Evolutionary conservation across 2,888 invertebrate genomes (phyloP).

Genomic region (Microctonus aethiopoides): DNA sequence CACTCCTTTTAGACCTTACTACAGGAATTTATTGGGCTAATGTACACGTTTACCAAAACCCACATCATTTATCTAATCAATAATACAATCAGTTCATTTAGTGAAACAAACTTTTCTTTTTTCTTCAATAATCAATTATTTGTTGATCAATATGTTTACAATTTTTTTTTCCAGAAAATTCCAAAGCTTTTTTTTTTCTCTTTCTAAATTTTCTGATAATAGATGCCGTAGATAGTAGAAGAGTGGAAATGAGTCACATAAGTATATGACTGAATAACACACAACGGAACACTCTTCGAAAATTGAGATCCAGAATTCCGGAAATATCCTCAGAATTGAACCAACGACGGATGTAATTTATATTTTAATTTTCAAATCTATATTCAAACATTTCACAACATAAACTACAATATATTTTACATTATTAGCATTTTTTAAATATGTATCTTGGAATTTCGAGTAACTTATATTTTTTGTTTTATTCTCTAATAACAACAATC

Average conservation of each 20-base stretch:
- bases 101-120: background rate
- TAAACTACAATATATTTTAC: too few relatives aligned
- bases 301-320: too few relatives aligned
- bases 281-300: too few relatives aligned
- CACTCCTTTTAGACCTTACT: conserved; percentile 57
- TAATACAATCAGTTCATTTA: conserved; percentile 5
- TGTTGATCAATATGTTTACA: background rate
- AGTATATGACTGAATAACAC: too few relatives aligned
- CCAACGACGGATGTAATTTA: conserved; percentile 2
- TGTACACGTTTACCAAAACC: conserved; percentile 48
- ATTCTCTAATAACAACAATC: too few relatives aligned
- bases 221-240: background rate
- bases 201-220: background rate
- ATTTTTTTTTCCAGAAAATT: background rate
- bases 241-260: conserved; percentile 11
- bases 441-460: too few relatives aligned
- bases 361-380: too few relatives aligned
- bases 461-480: too few relatives aligned
- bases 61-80: conserved; percentile 47
- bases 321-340: conserved; percentile 5
- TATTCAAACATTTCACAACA: too few relatives aligned
- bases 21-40: conserved; percentile 55
- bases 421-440: too few relatives aligned
- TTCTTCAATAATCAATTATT: background rate
- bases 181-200: background rate